Evolutionary conservation across 2,888 invertebrate genomes (phyloP).

Genomic region (Xestia ashworthii): DNA sequence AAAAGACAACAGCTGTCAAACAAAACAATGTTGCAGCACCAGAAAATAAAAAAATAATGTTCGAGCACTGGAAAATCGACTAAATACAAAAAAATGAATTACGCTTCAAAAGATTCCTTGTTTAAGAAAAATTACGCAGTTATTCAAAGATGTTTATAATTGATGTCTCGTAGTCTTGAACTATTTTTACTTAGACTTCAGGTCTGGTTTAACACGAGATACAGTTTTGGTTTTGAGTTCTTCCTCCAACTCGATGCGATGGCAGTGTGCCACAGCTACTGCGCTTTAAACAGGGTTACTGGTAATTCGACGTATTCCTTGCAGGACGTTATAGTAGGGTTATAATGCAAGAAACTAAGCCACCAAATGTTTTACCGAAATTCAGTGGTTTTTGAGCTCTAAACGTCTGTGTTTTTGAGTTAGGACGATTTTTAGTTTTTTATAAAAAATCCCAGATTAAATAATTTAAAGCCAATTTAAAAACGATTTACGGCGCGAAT

Average conservation of each 20-base stretch:
- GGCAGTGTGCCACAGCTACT: background rate
- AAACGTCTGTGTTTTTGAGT: no score
- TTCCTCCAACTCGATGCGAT: background rate
- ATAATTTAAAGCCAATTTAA: no score
- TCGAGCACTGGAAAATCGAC: conserved; percentile 25
- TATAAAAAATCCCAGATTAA: no score
- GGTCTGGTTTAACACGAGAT: background rate
- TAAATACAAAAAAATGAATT: background rate
- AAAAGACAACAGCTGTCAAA: conserved; percentile 46
- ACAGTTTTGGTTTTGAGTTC: background rate
- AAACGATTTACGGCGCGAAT: no score
- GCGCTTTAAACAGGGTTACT: no score
- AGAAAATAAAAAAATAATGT: background rate
- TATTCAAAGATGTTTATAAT: background rate
- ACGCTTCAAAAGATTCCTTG: background rate
- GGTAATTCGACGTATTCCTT: no score
- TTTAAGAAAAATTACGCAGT: no score
- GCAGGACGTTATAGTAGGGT: no score
- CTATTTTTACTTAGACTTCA: background rate
- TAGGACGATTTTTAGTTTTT: no score
- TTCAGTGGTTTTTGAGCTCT: no score
- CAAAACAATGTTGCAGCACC: conserved; percentile 28
- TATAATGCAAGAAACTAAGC: no score
- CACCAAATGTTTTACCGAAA: no score
- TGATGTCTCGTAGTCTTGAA: background rate